Base-by-base conservation (phyloP, 2,797 vertebrate genomes). In the Sebastes variabilis region DNA sequence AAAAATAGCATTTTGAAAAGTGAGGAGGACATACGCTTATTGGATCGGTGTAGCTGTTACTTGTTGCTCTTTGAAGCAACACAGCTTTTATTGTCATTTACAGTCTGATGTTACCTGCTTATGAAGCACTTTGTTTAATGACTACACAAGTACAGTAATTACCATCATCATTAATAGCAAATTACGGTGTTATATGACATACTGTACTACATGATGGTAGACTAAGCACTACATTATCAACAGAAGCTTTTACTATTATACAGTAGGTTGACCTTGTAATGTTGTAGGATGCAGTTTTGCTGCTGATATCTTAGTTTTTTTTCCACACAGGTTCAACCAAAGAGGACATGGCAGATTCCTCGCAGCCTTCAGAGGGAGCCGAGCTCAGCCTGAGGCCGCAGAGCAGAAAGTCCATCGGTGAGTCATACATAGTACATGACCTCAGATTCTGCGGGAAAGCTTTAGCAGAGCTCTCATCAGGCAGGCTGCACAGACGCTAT, bases 351-450 rank as follows among this genome's bases (percentile, higher is more conserved):
- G 88, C 87, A 4, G 95, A 96, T 20, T 75, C 92, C 49, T 86
- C 88, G 3, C 95, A 94, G 79, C 90, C 90, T 13, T 55, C 91
- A 2, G 95, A 96, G 14, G 87, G 79, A 1, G 85, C 92, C 2
- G 95, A 96, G 77, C 91, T 94, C 79, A 95, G 86, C 78, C 75
- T 94, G 83, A 94, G 92, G 80, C 80, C 89, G 4, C 94, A 94
- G 18, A 93, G 92, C 83, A 93, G 93, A 69, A 96, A 95, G 85
- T 96, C 94, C 59, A 94, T 95, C 3, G 95, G 95, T 96, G 80
- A 94, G 94, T 89, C 65, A 87, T 46, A 52, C 66, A 29, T 5
- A 34, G 54, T 5, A 18, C 64, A 66, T 76, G 79, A 83, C 77
- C 75, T 73, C 58, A 52, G 49, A 74, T 59, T 80, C 32, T 49